Conservation (phyloP, 2,113 vertebrate species). For the Pseudolaguvia tuberculata region DNA sequence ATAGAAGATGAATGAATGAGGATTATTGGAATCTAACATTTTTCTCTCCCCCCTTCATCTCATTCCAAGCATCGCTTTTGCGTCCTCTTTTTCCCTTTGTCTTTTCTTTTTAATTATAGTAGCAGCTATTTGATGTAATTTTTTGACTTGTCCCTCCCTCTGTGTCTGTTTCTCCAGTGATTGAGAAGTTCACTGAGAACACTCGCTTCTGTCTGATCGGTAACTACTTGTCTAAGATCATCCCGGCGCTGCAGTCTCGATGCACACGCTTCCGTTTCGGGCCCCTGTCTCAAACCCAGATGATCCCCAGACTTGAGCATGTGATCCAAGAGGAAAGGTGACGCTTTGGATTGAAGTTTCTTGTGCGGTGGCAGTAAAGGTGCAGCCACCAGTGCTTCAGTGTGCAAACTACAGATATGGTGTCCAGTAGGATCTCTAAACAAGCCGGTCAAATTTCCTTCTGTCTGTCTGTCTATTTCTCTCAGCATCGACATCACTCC, state of each 20-base stretch:
- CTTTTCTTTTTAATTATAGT: no score
- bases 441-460: no score
- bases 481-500: conserved; percentile 80
- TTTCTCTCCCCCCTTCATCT: no score
- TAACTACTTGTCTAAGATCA: conserved; percentile 98
- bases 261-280: conserved; percentile 95
- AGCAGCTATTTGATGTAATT: no score
- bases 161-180: conserved; percentile 68
- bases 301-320: conserved; percentile 85
- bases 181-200: conserved; percentile 97
- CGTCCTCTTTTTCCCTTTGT: no score
- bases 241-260: conserved; percentile 91
- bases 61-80: no score
- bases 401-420: no score
- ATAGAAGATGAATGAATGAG: no score
- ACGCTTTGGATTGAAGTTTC: conserved; percentile 32
- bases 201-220: conserved; percentile 94
- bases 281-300: conserved; percentile 84
- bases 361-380: not conserved
- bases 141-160: not conserved
- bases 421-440: no score
- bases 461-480: conserved; percentile 1
- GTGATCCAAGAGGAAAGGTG: conserved; percentile 84
- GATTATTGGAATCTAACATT: no score
- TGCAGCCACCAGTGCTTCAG: not conserved